Evolutionary conservation across 2,888 invertebrate species (phyloP), one percentile per base, ranked within the genome.

Genomic region (Byasa hedistus): DNA sequence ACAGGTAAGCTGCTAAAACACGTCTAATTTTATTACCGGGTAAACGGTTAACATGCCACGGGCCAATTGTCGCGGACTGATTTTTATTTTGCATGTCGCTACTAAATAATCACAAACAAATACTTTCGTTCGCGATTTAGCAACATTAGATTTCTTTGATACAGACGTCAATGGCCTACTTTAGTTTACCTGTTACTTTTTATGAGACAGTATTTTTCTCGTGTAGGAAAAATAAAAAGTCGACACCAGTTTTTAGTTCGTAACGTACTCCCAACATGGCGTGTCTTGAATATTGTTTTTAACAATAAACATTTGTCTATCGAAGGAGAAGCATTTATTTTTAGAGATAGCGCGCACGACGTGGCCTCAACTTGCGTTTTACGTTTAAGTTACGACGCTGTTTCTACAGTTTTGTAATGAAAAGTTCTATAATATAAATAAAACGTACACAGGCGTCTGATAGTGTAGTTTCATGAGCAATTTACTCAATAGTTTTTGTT

Each of bases 151-250:
- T 69, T 61, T 65, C 57, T 60, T 55, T 58, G 63, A 58, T 60
- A 64, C 64, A 54, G 65, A 69, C 73, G 73, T 71, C 72, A 67
- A 64, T 69, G 73, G 17, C 69, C 74, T 68, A 73, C 71, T 72
- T 75, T 68, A 55, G 36, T 57, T 48, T 63, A 65, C 67, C 69
- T 65, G 68, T 70, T 64, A 68, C 39, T 66, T 59, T 67, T 69
- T 69, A 69, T 71, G 70, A 69, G 70, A 70, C 58, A 68, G 55
- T 63, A 60, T 66, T 68, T 23, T 48, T 70, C 71, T 68, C 68
- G 54, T 60, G 22, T 48, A 69, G 68, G 5, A 51, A n/a, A 51
- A 48, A n/a, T n/a, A 12, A 48, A 21, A 51, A 51, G n/a, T 51
- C 51, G 5, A 51, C n/a, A 51, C 3, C 70, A 67, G 66, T 72